Evolutionary conservation across 2,113 vertebrate species (phyloP), one percentile per base, ranked within the genome.

Genomic region (Hippocampus barbouri): DNA sequence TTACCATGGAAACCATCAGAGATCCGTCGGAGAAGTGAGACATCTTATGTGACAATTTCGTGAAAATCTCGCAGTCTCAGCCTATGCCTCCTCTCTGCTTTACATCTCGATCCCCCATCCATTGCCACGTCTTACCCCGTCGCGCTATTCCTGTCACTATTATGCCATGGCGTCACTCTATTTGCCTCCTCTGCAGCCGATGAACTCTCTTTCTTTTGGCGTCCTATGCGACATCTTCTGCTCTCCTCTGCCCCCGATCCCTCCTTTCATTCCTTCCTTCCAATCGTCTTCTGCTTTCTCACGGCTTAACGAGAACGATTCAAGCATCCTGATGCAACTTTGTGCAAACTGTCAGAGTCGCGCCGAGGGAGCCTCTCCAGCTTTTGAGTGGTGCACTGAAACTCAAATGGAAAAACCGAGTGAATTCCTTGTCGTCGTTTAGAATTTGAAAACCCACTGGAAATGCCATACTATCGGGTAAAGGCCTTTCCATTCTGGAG

Each of bases 1-100:
- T 91, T 90, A 80, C 89, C 85, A 91, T 91, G 83, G 88, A 87
- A 87, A 91, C 87, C 79, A 80, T 81, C 77, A 71, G 75, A 84
- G 85, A 79, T 77, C 75, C 23, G 59, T 84, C 45, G 68, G 85
- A 87, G 83, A 84, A 83, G 38, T 60, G 68, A 89, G 82, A 88
- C 84, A 78, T 87, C 77, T 88, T 83, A 83, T 87, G 84, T 88
- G 83, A 85, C 81, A 83, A 43, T 77, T 73, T 84, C 71, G 69
- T 79, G 57, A 78, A 75, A 59, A 63, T 84, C 66, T 69, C 5
- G 25, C 41, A 38, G 27, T 12, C 70, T 64, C 30, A 8, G 62
- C 41, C 62, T 74, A 65, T 67, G 75, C 65, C 67, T 67, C 64
- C 71, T 62, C 68, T 66, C 47, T 72, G 67, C 63, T 74, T 65